Evolutionary conservation across 1,140 invertebrate species (phyloP), one percentile per base, ranked within the genome.

Genomic region (Halictus rubicundus): DNA sequence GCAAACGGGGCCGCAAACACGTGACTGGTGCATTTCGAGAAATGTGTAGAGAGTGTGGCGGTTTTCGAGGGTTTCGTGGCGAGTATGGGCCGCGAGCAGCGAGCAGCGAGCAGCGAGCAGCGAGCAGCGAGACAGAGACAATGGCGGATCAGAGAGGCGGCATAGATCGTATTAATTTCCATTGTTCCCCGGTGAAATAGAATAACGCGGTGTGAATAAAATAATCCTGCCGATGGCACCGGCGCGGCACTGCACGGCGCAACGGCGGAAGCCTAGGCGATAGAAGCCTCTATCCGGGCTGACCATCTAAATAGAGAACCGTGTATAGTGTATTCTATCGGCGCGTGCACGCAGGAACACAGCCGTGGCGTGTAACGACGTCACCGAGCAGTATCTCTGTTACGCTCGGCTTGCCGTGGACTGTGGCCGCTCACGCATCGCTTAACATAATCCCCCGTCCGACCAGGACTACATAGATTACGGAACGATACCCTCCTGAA

Each of bases 391-490:
- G 90, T 92, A 92, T 92, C 91, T 92, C 91, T 87, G 88, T 92
- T 89, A 92, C 90, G 90, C 86, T 80, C 91, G 87, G 90, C 84
- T 92, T 88, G 83, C 81, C 88, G 68, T 87, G 88, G 88, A 92
- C 91, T 92, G 90, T 92, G 90, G 88, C 83, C 88, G 86, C 88
- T 92, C 89, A 92, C 89, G 91, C 91, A 89, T 92, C 90, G 90
- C 90, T 92, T 92, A 91, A 91, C 90, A 91, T 91, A 92, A 92
- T 91, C 89, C 87, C 84, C 88, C 72, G 78, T 86, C 80, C 54
- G 80, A 78, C 75, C 84, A 71, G 82, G 69, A 81, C 86, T 85
- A 88, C 87, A 87, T 88, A 90, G 88, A 91, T 91, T 91, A 90
- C 87, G 84, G 82, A 85, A 83, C 86, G 87, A 90, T 89, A 89